Percentiles rank a stretch among this genome's conserved stretches.
phyloP scores from a whole-genome alignment of 2,797 vertebrate genomes.

The Bradypodion ventrale region DNA sequence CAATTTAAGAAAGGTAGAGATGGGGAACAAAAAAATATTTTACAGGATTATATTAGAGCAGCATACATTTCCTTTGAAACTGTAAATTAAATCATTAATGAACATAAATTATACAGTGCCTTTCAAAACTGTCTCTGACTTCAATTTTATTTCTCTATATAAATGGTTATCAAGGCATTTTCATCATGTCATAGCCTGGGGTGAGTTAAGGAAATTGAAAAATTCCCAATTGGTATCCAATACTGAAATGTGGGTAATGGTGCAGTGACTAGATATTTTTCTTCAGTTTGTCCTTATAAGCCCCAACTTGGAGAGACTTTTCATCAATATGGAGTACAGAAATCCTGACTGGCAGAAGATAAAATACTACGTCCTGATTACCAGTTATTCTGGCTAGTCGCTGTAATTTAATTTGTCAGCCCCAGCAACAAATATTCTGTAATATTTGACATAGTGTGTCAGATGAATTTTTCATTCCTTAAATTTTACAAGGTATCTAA shows the following conservation, averaged over 20 bases:
- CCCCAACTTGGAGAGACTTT: slow-evolving; percentile 39
- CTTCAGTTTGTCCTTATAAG: slow-evolving; percentile 47
- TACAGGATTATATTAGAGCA: neutral
- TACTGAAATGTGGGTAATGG: slow-evolving; percentile 17
- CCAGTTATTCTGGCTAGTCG: slow-evolving; percentile 39
- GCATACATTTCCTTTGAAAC: neutral
- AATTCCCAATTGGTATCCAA: slow-evolving; percentile 39
- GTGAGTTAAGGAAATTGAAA: slow-evolving; percentile 36
- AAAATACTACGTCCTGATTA: slow-evolving; percentile 40
- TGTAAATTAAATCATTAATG: slow-evolving; percentile 9
- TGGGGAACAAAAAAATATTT: neutral
- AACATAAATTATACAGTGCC: slow-evolving; percentile 17
- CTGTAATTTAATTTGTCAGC: neutral
- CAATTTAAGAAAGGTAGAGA: neutral
- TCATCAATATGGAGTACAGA: slow-evolving; percentile 43
- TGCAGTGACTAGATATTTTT: slow-evolving; percentile 10
- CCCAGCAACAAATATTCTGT: neutral
- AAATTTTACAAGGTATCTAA: slow-evolving; percentile 14
- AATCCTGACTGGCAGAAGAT: slow-evolving; percentile 36
- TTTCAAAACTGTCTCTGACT: slow-evolving; percentile 13
- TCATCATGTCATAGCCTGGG: slow-evolving; percentile 35
- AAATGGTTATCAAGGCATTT: neutral
- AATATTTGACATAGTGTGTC: slow-evolving; percentile 18
- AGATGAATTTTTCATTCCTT: neutral
- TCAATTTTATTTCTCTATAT: slow-evolving; percentile 1